Evolutionary conservation across 1,140 invertebrate genomes (phyloP).

Genomic region (Drosophila nannoptera): DNA sequence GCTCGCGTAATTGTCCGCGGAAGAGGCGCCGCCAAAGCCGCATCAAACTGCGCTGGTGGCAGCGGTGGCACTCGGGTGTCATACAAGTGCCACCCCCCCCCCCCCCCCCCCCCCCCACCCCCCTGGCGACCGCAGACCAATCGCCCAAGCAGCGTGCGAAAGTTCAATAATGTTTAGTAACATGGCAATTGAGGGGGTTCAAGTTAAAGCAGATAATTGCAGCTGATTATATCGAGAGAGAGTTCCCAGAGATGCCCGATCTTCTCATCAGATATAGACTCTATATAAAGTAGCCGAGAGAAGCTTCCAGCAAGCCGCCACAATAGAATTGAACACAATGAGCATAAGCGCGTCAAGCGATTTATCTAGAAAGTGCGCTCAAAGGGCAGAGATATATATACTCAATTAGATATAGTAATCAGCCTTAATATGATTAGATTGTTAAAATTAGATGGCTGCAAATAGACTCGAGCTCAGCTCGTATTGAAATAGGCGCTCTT

Average conservation of each 20-base stretch:
- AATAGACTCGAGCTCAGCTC: too few relatives aligned
- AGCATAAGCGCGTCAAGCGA: background rate
- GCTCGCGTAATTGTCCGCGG: slow-evolving; percentile 63
- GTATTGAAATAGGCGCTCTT: too few relatives aligned
- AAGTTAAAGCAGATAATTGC: slow-evolving; percentile 50
- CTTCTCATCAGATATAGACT: background rate
- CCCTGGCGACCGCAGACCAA: slow-evolving; percentile 7
- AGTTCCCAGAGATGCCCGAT: background rate
- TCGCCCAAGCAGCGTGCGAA: slow-evolving; percentile 58
- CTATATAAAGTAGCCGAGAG: background rate
- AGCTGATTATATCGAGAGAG: background rate
- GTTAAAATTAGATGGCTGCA: background rate
- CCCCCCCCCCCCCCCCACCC: background rate
- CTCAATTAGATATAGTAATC: background rate
- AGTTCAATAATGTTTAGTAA: slow-evolving; percentile 73
- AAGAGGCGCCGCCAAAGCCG: slow-evolving; percentile 57
- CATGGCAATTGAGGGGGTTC: slow-evolving; percentile 65
- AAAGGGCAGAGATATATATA: background rate
- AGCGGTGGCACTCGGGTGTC: slow-evolving; percentile 49
- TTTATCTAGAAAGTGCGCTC: background rate
- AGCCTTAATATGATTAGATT: background rate
- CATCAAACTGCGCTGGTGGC: slow-evolving; percentile 19
- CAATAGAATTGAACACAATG: slow-evolving; percentile 1
- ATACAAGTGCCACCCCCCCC: slow-evolving; percentile 27
- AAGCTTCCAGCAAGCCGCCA: slow-evolving; percentile 1